Evolutionary conservation across 2,888 invertebrate species (phyloP), one percentile per base, ranked within the genome.

Genomic region (Caenorhabditis zanzibari): DNA sequence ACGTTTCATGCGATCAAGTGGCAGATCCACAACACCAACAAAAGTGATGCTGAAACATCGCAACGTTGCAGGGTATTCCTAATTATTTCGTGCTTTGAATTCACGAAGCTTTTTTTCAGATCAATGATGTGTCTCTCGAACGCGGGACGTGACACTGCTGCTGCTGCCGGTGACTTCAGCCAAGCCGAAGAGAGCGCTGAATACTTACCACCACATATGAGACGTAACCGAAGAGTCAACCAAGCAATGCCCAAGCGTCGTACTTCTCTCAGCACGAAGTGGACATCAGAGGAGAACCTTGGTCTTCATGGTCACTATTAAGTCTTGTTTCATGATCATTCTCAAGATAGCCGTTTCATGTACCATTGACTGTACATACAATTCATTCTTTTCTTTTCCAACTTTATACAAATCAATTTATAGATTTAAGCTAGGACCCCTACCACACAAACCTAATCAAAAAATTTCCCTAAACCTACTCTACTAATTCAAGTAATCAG

Each of bases 11-110:
- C 73, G 80, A 16, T 38, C 41, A n/a, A 52, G 54, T 74, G 75
- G 74, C 14, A 44, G 76, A 66, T 54, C 71, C 6, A 74, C 71
- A 9, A 76, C 76, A 0, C 82, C 82, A 26, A 75, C 69, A 2
- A 83, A 83, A 35, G 77, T 81, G n/a, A 66, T 85, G 47, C 63
- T 85, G 64, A 83, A 83, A 47, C 80, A 81, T 66, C 81, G 85
- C 16, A 82, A 82, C 26, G 77, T 82, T 38, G 82, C 77, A 44
- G 82, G 82, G 80, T 80, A 6, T 9, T 41, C 49, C 14, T 6
- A 14, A 1, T 14, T 41, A 12, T 6, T 19, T 16, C n/a, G 9
- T 1, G 0, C 12, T 16, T 49, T 68, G 9, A 28, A 56, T 19
- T 47, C 5, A 10, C 0, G 4, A 44, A 35, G 9, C n/a, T 19